Base-by-base conservation (phyloP, 1,140 invertebrate species). In the Condylostylus longicornis region DNA sequence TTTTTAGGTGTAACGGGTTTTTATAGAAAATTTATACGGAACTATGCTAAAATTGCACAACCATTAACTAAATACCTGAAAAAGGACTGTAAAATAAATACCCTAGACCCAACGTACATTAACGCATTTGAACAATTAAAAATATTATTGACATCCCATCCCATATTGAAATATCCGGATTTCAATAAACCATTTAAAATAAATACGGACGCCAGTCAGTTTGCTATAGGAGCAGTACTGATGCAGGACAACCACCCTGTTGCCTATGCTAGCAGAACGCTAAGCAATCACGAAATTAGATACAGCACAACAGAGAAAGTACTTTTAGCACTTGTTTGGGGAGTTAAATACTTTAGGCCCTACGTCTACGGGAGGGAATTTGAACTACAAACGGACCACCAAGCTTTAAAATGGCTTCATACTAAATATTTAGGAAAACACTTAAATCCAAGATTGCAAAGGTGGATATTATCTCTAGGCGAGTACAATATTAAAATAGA, bases 241-340 rank as follows among this genome's bases (percentile, higher is more conserved):
- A 33, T 28, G 33, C 37, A 44, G 41, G 18, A 29, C 13, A 12
- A 46, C 49, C 46, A 30, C 46, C 62, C 61, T 4, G 53, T 63
- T 20, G 45, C 46, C 10, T 68, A 56, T 47, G 55, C 58, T 2
- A 63, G 53, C 33, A 37, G 63, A 29, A 54, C 48, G 7, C 42
- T 68, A 30, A 65, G 61, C 41, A 40, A 52, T 19, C 50, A 53
- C 5, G 61, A 68, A 49, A 45, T 18, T 33, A 59, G 57, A 41
- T 68, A 62, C 35, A 48, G 38, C 6, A 55, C 47, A 8, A 63
- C 53, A 22, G 57, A 66, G 51, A 60, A 63, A 42, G 67, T 74
- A 59, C 47, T 66, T 30, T 42, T 73, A 15, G 67, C 65, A 3
- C 58, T 72, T 8, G 50, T 73, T 1, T 67, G 58, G 55, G 58